Base-by-base conservation (phyloP, 1,140 invertebrate genomes). In the Drosophila baimaii region DNA sequence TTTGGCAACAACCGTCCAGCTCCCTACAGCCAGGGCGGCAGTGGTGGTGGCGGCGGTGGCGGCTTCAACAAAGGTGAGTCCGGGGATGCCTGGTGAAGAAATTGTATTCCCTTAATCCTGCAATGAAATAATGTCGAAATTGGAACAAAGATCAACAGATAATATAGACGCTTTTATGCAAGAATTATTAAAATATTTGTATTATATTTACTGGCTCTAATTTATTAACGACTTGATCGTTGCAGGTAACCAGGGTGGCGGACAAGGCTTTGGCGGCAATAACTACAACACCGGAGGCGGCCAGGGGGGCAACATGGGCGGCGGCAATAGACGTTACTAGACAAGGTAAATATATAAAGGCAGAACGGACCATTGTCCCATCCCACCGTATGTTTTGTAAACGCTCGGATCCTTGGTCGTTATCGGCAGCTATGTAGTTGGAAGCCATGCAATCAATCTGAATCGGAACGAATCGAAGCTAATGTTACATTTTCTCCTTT, bases 1-100 rank as follows among this genome's bases (percentile, higher is more conserved):
- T 91, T 92, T 73, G 95, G 94, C 64, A 94, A 93, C 70, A 94
- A 94, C 43, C 92, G 94, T 12, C 93, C 93, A 12, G 93, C 93
- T 17, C 93, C 96, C 19, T 96, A 93, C 43, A 91, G 90, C 56
- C 91, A 92, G 65, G 85, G 85, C 37, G 82, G 86, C 31, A 81
- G 73, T 12, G 61, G 86, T 47, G 81, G 68, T 6, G 59, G 81
- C 29, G 39, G 49, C 31, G 51, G 51, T 3, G 61, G 61, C 7
- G 83, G 85, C 31, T 90, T 90, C 15, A 90, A 90, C 63, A 91
- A 91, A 73, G 83, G 90, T 91, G 41, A 61, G 47, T 57, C 0
- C 10, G 7, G 2, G 39, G 6, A 5, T 15, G 3, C 10, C 35
- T 37, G 27, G 17, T 47, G 23, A 21, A 5, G 19, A 6, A 13